A percentile compares a stretch with the other conserved stretches of the same genome.
Conservation (phyloP, 2,888 invertebrate genomes). For the Cosmorhoe ocellata region DNA sequence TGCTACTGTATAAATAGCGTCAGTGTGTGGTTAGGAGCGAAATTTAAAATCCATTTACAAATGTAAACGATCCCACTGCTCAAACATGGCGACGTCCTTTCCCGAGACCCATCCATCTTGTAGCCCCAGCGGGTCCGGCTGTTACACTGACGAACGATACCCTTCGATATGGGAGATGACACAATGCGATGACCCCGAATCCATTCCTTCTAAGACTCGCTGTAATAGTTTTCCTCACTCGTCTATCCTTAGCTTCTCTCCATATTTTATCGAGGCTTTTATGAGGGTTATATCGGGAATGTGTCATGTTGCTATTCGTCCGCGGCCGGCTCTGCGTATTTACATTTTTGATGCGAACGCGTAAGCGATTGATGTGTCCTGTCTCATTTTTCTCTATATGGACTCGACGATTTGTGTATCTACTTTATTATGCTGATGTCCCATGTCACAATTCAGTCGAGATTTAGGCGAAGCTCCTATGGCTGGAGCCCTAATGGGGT, state of each 20-base stretch:
- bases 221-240: constrained; percentile 63
- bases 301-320: constrained; percentile 63
- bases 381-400: constrained; percentile 54
- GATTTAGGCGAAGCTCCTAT: constrained; percentile 32
- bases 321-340: constrained; percentile 47
- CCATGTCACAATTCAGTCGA: constrained; percentile 26
- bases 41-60: constrained; percentile 64
- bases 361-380: constrained; percentile 67
- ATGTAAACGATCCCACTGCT: constrained; percentile 52
- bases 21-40: constrained; percentile 17
- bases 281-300: constrained; percentile 69
- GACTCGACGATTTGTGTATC: constrained; percentile 58
- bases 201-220: constrained; percentile 59
- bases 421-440: constrained; percentile 36
- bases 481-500: constrained; percentile 48
- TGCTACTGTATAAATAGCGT: constrained; percentile 8
- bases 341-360: constrained; percentile 69
- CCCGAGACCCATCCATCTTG: constrained; percentile 59
- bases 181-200: constrained; percentile 75
- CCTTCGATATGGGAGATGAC: constrained; percentile 70
- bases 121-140: constrained; percentile 44
- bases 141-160: constrained; percentile 64
- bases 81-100: constrained; percentile 42
- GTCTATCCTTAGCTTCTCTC: constrained; percentile 62
- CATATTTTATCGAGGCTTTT: constrained; percentile 71